A percentile compares a stretch with the other conserved stretches of the same genome.
Conservation (phyloP, 2,888 invertebrate genomes). For the Harpalus rubripes region DNA sequence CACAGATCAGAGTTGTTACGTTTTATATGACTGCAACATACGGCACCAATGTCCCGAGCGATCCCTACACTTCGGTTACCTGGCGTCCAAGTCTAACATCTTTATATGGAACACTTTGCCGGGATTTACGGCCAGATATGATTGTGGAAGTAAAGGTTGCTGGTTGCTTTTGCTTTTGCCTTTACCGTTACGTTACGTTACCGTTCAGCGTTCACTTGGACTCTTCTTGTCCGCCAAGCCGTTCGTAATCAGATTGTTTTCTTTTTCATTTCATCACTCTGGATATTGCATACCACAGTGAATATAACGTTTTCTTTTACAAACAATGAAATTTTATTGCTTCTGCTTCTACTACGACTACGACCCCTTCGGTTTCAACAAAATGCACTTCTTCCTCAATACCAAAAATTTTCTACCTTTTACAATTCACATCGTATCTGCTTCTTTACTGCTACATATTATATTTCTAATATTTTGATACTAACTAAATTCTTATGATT, state of each 20-base stretch:
- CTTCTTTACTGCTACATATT: too few relatives aligned
- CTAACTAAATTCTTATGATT: too few relatives aligned
- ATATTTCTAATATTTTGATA: neutral
- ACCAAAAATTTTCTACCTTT: neutral
- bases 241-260: constrained; percentile 63
- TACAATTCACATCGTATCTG: too few relatives aligned
- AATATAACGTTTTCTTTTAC: constrained; percentile 51
- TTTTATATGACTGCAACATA: constrained; percentile 61
- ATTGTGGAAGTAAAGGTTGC: constrained; percentile 50
- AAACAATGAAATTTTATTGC: constrained; percentile 48
- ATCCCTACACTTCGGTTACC: constrained; percentile 49
- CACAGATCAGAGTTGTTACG: constrained; percentile 63
- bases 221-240: neutral
- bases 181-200: neutral
- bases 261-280: constrained; percentile 55
- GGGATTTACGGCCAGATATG: constrained; percentile 61
- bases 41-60: constrained; percentile 39
- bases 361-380: neutral
- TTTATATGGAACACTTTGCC: constrained; percentile 62
- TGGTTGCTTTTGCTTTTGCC: neutral
- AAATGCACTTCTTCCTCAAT: constrained; percentile 2
- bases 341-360: neutral
- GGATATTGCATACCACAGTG: constrained; percentile 38
- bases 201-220: neutral
- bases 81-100: constrained; percentile 53